Conservation (phyloP, 2,888 invertebrate species). For the Agriopis leucophaearia region DNA sequence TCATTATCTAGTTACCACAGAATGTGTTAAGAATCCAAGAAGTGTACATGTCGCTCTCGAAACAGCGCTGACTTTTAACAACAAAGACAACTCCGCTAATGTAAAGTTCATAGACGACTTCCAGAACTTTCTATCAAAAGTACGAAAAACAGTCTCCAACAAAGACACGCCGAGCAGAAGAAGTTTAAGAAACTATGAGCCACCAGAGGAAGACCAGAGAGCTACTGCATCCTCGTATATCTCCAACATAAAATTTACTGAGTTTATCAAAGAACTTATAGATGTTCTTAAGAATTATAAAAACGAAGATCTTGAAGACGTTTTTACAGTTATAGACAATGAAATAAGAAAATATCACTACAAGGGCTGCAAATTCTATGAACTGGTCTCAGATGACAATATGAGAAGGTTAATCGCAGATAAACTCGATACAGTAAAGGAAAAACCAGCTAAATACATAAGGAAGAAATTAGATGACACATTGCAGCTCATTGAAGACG, state of each 20-base stretch:
- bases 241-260: constrained; percentile 51
- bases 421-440: constrained; percentile 49
- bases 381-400: constrained; percentile 49
- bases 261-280: constrained; percentile 57
- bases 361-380: constrained; percentile 56
- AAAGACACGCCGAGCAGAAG: constrained; percentile 19
- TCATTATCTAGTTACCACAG: background rate
- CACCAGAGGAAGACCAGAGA: background rate
- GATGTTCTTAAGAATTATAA: constrained; percentile 51
- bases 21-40: constrained; percentile 29
- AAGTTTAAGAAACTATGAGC: background rate
- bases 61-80: constrained; percentile 65
- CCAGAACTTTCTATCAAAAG: constrained; percentile 53
- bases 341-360: constrained; percentile 61
- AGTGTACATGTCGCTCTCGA: constrained; percentile 66
- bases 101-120: constrained; percentile 57
- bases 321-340: constrained; percentile 49
- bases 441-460: constrained; percentile 42
- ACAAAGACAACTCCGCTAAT: constrained; percentile 53
- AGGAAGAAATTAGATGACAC: constrained; percentile 47
- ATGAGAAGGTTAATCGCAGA: constrained; percentile 49
- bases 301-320: constrained; percentile 57
- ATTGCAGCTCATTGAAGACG: constrained; percentile 35
- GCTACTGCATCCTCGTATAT: no score
- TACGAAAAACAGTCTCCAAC: constrained; percentile 49